These are phyloP conservation scores for Apis florea DNA, from an alignment of 1,140 invertebrate genomes.

Conservation along the genomic window DNA sequence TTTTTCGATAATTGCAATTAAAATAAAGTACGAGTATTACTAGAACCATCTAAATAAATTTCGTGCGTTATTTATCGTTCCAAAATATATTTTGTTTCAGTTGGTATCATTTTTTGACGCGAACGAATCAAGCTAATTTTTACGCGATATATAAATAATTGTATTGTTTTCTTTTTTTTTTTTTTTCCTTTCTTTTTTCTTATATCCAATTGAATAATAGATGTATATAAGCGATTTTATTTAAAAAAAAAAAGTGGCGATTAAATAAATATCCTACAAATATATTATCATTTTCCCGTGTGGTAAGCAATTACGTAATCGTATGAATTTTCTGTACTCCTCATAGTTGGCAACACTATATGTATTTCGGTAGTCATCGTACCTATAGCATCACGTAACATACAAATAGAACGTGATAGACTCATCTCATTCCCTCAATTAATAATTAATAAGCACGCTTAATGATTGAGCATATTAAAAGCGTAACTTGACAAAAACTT, in stretches of 20 bases:
- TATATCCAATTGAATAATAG: no score
- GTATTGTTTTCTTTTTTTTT: no score
- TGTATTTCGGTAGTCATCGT: slow-evolving; percentile 16
- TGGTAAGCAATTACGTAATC: not conserved
- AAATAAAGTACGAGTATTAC: no score
- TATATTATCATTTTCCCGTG: not conserved
- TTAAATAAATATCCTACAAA: not conserved
- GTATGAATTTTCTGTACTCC: slow-evolving; percentile 2
- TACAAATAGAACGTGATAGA: slow-evolving; percentile 26
- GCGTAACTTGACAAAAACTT: not conserved
- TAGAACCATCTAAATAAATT: no score
- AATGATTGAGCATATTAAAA: not conserved
- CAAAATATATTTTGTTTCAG: not conserved
- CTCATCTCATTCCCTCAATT: not conserved
- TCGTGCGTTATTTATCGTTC: no score
- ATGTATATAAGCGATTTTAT: not conserved
- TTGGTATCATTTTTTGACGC: no score
- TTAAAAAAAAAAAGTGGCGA: not conserved
- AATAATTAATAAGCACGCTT: slow-evolving; percentile 1
- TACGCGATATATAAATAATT: no score
- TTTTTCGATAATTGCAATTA: no score
- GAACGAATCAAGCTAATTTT: no score
- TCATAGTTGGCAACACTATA: slow-evolving; percentile 14
- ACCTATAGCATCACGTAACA: not conserved
- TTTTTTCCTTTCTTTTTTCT: no score